Evolutionary conservation across 2,113 vertebrate species (phyloP).

Genomic region (Charina bottae): DNA sequence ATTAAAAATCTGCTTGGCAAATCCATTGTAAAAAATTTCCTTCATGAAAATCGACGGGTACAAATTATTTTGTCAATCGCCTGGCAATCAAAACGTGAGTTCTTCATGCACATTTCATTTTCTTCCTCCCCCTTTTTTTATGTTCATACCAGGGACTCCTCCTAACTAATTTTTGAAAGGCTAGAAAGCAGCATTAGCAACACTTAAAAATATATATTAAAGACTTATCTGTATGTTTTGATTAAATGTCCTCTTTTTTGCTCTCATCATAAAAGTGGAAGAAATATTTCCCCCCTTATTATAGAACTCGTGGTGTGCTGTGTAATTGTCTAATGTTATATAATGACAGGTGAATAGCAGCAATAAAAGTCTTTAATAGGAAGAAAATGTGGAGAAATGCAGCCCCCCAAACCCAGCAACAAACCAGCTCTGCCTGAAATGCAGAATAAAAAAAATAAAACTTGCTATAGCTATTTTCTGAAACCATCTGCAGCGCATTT

Average conservation of each 20-base stretch:
- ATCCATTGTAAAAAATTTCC: conserved; percentile 87
- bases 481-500: background rate
- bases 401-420: conserved; percentile 37
- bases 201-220: conserved; percentile 37
- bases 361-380: conserved; percentile 74
- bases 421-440: conserved; percentile 59
- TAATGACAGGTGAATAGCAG: conserved; percentile 77
- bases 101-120: conserved; percentile 72
- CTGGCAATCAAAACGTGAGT: conserved; percentile 82
- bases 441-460: conserved; percentile 36
- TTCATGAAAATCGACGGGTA: conserved; percentile 89
- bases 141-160: conserved; percentile 73
- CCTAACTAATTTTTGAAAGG: conserved; percentile 76
- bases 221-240: conserved; percentile 61
- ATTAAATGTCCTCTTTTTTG: conserved; percentile 64
- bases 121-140: conserved; percentile 50
- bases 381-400: conserved; percentile 67
- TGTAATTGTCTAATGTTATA: conserved; percentile 71
- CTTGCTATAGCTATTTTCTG: background rate
- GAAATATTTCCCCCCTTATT: conserved; percentile 46
- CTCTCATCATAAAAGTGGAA: conserved; percentile 46
- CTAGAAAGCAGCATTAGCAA: conserved; percentile 77
- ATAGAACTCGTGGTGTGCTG: conserved; percentile 58
- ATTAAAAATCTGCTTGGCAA: conserved; percentile 90
- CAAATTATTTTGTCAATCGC: conserved; percentile 98